Evolutionary conservation across 2,797 vertebrate species (phyloP).

Genomic region (Enteromius argenteus): DNA sequence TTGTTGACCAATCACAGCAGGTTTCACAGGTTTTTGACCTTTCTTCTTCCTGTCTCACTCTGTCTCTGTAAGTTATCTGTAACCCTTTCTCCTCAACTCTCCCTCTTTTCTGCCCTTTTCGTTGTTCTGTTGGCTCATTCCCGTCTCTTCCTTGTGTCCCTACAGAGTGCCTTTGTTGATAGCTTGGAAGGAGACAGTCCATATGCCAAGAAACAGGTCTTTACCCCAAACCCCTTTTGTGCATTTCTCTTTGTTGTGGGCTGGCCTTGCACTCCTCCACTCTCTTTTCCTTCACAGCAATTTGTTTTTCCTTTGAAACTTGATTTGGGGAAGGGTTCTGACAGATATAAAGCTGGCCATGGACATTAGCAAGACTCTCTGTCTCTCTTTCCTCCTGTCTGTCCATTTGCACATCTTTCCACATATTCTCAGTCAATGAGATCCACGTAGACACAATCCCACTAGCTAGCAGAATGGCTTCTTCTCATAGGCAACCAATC

Average conservation of each 20-base stretch:
- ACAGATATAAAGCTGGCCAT: conserved; percentile 51
- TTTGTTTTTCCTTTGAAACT: conserved; percentile 38
- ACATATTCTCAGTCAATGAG: conserved; percentile 34
- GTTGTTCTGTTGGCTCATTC: conserved; percentile 72
- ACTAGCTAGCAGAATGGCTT: conserved; percentile 60
- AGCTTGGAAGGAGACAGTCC: conserved; percentile 90
- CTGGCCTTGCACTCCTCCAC: conserved; percentile 68
- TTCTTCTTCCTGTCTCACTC: conserved; percentile 32
- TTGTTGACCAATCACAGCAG: conserved; percentile 30
- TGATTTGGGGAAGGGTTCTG: conserved; percentile 50
- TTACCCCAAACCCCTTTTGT: conserved; percentile 76
- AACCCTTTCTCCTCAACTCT: conserved; percentile 12
- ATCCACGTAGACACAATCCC: conserved; percentile 43
- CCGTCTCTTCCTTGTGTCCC: conserved; percentile 83
- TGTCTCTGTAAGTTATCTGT: conserved; percentile 14
- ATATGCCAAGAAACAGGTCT: conserved; percentile 88
- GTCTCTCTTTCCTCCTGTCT: not conserved
- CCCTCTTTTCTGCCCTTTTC: conserved; percentile 38
- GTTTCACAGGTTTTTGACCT: conserved; percentile 22
- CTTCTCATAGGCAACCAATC: conserved; percentile 56
- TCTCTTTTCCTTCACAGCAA: conserved; percentile 53
- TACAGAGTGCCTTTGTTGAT: conserved; percentile 90
- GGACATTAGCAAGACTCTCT: conserved; percentile 49
- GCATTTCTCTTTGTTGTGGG: conserved; percentile 77
- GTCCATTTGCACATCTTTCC: conserved; percentile 41